Percentiles rank a stretch among this genome's conserved stretches.
phyloP scores from a whole-genome alignment of 2,797 vertebrate genomes.

The Xiphorhynchus erythropygius region DNA sequence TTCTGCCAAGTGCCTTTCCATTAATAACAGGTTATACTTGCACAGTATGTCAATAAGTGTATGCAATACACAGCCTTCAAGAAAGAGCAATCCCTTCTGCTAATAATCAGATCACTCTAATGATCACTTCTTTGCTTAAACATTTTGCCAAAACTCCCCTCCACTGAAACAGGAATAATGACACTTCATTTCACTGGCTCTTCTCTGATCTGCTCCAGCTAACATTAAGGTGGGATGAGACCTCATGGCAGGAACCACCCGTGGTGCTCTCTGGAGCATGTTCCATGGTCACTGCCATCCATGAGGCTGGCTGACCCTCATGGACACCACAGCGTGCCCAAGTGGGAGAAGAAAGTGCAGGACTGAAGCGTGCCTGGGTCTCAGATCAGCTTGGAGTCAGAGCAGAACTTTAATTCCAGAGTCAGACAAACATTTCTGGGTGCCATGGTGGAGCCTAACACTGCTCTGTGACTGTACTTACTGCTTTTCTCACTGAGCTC shows the following conservation, averaged over 20 bases:
- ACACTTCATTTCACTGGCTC: not conserved
- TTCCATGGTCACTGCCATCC: not conserved
- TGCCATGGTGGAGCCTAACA: no score
- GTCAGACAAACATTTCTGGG: not conserved
- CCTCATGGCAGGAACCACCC: not conserved
- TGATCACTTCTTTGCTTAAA: not conserved
- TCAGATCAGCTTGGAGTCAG: not conserved
- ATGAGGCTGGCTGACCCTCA: rapidly evolving
- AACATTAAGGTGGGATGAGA: not conserved
- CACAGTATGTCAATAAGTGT: not conserved
- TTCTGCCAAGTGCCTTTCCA: not conserved
- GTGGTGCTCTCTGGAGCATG: not conserved
- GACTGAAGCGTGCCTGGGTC: not conserved
- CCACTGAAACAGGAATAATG: not conserved
- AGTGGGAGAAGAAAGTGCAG: not conserved
- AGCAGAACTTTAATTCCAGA: not conserved
- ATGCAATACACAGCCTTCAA: not conserved
- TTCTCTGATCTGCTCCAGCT: not conserved
- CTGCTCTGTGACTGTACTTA: not conserved
- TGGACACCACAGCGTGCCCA: rapidly evolving
- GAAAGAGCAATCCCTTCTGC: not conserved
- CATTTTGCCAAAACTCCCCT: not conserved
- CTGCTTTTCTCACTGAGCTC: not conserved
- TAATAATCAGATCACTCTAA: not conserved
- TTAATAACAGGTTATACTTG: not conserved